These are phyloP conservation scores for Myathropa florea DNA, from an alignment of 2,888 invertebrate genomes.

Conservation along the genomic window DNA sequence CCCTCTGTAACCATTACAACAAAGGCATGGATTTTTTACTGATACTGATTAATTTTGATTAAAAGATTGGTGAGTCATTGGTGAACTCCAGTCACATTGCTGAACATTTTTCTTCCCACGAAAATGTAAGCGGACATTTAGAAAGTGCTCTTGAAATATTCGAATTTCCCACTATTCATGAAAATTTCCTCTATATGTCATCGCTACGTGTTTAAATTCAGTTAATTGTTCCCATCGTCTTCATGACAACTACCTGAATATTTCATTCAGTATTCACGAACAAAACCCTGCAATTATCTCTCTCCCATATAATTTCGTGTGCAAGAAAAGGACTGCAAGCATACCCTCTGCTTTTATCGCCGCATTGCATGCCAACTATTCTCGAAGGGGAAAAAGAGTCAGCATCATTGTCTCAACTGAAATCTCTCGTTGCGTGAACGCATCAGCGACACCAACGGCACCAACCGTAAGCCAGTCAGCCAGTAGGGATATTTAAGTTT, in stretches of 20 bases:
- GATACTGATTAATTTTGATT: too few species aligned
- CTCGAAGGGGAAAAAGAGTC: conserved; percentile 21
- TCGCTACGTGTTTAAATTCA: background rate
- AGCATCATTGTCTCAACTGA: background rate
- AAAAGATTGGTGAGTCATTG: too few species aligned
- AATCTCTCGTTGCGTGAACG: conserved; percentile 37
- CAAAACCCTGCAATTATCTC: conserved; percentile 1
- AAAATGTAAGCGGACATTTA: background rate
- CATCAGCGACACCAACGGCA: conserved; percentile 28
- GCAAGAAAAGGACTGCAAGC: background rate
- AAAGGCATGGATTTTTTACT: too few species aligned
- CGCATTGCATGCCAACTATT: background rate
- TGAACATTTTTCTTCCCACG: background rate
- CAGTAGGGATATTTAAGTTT: conserved; percentile 47
- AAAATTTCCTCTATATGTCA: background rate
- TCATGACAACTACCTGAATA: background rate
- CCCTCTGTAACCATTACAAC: too few species aligned
- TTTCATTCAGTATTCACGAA: conserved; percentile 9
- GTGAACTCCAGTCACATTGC: too few species aligned
- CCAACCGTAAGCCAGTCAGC: conserved; percentile 34
- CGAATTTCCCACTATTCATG: background rate
- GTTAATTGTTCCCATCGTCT: background rate
- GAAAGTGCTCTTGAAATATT: background rate
- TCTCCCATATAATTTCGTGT: background rate
- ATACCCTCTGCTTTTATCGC: background rate